Evolutionary conservation across 2,888 invertebrate genomes (phyloP).

Genomic region (Acleris literana): DNA sequence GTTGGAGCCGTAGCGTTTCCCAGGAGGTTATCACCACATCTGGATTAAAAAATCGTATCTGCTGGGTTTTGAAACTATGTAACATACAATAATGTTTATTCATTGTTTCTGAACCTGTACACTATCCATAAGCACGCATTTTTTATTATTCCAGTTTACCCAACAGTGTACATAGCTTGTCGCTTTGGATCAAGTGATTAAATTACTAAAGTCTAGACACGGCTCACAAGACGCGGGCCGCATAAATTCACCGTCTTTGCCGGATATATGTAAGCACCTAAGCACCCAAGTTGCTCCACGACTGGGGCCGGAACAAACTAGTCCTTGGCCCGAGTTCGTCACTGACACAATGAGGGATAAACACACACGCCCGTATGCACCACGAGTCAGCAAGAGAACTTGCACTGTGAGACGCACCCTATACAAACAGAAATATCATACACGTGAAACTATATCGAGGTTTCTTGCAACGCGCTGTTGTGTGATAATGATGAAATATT

Average conservation of each 20-base stretch:
- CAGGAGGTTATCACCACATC: no score
- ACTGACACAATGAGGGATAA: conserved; percentile 51
- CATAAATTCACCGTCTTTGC: conserved; percentile 60
- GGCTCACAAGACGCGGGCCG: conserved; percentile 43
- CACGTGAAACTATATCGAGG: neutral
- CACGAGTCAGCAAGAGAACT: conserved; percentile 3
- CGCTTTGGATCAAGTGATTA: conserved; percentile 45
- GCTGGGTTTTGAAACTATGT: no score
- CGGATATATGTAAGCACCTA: conserved; percentile 46
- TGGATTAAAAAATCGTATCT: no score
- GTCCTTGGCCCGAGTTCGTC: conserved; percentile 48
- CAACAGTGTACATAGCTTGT: no score
- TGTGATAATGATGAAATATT: no score
- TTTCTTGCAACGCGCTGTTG: neutral
- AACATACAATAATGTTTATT: no score
- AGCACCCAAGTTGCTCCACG: conserved; percentile 46
- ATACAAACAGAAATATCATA: neutral
- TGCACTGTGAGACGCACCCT: neutral
- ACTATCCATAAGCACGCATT: neutral
- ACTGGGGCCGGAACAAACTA: conserved; percentile 51
- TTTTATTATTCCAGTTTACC: neutral
- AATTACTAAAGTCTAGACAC: conserved; percentile 58
- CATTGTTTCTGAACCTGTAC: no score
- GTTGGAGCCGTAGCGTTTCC: no score
- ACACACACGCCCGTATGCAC: conserved; percentile 31